Conservation (phyloP, 2,888 invertebrate species). For the Eledone cirrhosa region DNA sequence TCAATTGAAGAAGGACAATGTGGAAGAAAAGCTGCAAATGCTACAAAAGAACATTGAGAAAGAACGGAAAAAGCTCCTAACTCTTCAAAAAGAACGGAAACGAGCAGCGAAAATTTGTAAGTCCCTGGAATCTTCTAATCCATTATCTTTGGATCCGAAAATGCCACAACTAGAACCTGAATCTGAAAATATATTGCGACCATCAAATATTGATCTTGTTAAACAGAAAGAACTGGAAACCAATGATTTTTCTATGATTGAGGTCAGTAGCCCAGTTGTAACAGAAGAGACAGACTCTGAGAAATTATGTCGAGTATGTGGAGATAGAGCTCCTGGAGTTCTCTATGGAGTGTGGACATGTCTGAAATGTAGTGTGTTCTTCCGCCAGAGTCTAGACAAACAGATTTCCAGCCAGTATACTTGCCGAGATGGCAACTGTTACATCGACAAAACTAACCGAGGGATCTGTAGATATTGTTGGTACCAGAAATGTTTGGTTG, state of each 20-base stretch:
- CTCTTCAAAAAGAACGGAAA: background rate
- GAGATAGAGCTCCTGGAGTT: slow-evolving; percentile 63
- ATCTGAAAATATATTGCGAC: background rate
- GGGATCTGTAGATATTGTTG: slow-evolving; percentile 63
- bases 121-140: background rate
- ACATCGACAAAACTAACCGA: slow-evolving; percentile 62
- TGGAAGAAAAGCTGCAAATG: background rate
- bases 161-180: background rate
- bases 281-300: background rate
- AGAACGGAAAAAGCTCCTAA: background rate
- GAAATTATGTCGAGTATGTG: slow-evolving; percentile 59
- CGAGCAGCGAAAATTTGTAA: background rate
- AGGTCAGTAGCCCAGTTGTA: background rate
- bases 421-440: slow-evolving; percentile 43
- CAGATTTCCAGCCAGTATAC: background rate
- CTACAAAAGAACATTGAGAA: background rate
- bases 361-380: slow-evolving; percentile 59
- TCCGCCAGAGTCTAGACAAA: slow-evolving; percentile 16
- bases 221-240: background rate
- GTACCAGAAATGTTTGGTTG: slow-evolving; percentile 60
- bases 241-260: background rate
- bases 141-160: background rate
- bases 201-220: background rate
- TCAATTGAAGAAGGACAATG: background rate
- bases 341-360: slow-evolving; percentile 64